These are phyloP conservation scores for Sparus aurata DNA, from an alignment of 2,797 vertebrate genomes.

Conservation along the genomic window DNA sequence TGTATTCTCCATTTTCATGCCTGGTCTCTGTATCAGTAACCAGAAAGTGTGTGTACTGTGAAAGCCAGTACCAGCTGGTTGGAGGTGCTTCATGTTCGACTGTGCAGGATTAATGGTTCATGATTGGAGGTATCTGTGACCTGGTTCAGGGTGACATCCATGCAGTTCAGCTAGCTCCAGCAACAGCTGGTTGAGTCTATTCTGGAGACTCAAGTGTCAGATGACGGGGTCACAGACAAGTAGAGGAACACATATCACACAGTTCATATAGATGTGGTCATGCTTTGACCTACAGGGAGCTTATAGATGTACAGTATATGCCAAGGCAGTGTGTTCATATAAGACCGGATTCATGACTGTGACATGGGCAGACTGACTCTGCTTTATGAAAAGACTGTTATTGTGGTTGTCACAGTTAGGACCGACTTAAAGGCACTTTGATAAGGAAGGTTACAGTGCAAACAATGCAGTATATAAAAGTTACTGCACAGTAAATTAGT, in stretches of 20 bases:
- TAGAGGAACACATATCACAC: constrained; percentile 1
- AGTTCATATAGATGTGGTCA: constrained; percentile 12
- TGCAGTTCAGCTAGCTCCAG: constrained; percentile 41
- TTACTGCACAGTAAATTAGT: too few species aligned
- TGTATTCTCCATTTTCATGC: constrained; percentile 22
- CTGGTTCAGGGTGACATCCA: constrained; percentile 46
- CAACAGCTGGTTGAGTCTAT: constrained; percentile 76
- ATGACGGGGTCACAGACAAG: constrained; percentile 24
- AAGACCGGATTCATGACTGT: background rate
- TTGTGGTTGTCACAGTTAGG: background rate
- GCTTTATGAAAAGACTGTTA: background rate
- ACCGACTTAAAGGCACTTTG: too few species aligned
- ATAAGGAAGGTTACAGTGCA: too few species aligned
- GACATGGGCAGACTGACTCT: constrained; percentile 1
- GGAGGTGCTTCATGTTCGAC: constrained; percentile 44
- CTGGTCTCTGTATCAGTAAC: constrained; percentile 8
- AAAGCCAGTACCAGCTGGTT: constrained; percentile 57
- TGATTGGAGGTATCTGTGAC: constrained; percentile 4
- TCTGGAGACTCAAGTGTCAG: constrained; percentile 64
- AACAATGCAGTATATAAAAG: too few species aligned
- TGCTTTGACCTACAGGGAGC: constrained; percentile 32
- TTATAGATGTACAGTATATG: constrained; percentile 28
- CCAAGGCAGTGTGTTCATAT: background rate
- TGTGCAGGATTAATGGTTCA: constrained; percentile 1
- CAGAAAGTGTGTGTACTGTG: constrained; percentile 12